A percentile compares a stretch with the other conserved stretches of the same genome.
Evolutionary conservation across 2,797 vertebrate species (phyloP).

Genomic region (Salarias fasciatus): DNA sequence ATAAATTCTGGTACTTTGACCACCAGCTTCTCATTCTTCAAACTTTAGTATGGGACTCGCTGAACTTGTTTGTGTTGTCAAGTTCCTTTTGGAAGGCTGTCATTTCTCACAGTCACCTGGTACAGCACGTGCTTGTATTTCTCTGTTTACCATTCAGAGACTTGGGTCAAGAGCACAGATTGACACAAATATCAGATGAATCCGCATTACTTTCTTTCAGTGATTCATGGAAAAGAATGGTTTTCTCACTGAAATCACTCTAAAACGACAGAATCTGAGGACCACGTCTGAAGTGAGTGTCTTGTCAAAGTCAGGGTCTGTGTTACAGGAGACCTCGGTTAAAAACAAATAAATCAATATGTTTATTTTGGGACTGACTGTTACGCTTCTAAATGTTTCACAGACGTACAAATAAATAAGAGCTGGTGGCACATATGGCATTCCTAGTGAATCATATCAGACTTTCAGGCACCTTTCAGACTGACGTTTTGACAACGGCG

Average conservation of each 20-base stretch:
- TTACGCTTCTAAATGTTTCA: slow-evolving; percentile 3
- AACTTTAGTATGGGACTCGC: slow-evolving; percentile 34
- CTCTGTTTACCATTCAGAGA: no score
- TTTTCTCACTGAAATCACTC: not conserved
- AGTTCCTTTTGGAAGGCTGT: not conserved
- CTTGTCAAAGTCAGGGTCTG: not conserved
- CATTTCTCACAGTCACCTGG: no score
- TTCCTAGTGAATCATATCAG: not conserved
- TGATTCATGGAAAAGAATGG: not conserved
- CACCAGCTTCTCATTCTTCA: slow-evolving; percentile 43
- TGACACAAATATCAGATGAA: no score
- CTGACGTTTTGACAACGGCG: no score
- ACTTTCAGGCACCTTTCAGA: no score
- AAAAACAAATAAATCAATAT: not conserved
- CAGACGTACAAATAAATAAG: slow-evolving; percentile 6
- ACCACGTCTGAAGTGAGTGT: no score
- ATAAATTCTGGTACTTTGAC: slow-evolving; percentile 78
- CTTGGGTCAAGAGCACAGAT: no score
- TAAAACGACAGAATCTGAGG: not conserved
- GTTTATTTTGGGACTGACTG: not conserved
- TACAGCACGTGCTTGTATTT: no score
- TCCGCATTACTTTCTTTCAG: not conserved
- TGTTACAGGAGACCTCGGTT: not conserved
- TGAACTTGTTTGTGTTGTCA: slow-evolving; percentile 39
- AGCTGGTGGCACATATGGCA: not conserved